These are phyloP conservation scores for Carassius auratus DNA, from an alignment of 2,113 vertebrate species.

Conservation along the genomic window DNA sequence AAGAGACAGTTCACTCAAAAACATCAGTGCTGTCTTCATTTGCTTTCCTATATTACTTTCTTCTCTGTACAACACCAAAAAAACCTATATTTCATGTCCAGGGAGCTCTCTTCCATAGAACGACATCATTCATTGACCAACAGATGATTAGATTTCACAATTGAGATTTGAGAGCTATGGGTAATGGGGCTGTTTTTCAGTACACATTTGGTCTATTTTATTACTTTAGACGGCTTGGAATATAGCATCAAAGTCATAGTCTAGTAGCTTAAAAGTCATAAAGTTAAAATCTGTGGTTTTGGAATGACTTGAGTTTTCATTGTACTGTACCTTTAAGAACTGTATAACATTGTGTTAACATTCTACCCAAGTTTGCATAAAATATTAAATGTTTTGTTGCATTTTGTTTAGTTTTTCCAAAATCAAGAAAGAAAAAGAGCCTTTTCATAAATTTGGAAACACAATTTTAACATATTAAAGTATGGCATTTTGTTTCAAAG, in stretches of 20 bases:
- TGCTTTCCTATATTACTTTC: not conserved
- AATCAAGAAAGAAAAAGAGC: not conserved
- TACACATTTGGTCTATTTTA: not conserved
- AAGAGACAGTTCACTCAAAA: not conserved
- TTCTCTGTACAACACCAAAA: not conserved
- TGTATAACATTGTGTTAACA: not conserved
- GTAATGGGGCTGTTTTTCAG: not conserved
- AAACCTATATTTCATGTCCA: not conserved
- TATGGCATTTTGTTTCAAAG: not conserved
- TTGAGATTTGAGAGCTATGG: not conserved
- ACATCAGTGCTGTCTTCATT: not conserved
- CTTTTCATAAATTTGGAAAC: not conserved
- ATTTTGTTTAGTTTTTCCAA: not conserved
- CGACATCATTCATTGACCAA: not conserved
- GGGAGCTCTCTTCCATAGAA: not conserved
- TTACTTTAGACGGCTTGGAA: not conserved
- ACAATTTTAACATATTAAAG: not conserved
- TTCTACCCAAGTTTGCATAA: not conserved
- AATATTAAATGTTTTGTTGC: not conserved
- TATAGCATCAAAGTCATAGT: not conserved
- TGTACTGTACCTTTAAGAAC: not conserved
- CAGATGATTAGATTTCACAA: not conserved
- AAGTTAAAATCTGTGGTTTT: no score
- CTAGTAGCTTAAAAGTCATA: no score
- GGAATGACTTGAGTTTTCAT: not conserved